Conservation (phyloP, 2,888 invertebrate genomes). For the Quadroppia sp. region DNA sequence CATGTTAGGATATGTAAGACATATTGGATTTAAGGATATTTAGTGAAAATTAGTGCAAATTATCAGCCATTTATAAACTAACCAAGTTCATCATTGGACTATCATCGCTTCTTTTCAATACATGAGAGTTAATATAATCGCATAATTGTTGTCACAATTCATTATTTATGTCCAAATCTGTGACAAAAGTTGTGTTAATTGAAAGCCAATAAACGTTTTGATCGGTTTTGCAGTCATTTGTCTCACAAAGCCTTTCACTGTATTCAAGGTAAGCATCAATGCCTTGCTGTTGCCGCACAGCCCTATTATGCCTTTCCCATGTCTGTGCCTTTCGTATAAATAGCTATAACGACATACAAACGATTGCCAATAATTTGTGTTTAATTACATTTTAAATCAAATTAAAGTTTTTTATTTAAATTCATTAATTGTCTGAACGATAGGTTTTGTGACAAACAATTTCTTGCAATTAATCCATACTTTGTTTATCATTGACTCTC, state of each 20-base stretch:
- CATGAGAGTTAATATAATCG: background rate
- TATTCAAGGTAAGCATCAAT: conserved; percentile 17
- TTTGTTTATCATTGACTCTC: background rate
- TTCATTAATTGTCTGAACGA: background rate
- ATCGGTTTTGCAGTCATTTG: background rate
- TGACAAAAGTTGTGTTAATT: background rate
- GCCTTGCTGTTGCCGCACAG: background rate
- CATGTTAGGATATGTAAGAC: background rate
- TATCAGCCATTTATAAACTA: conserved; percentile 28
- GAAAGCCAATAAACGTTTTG: background rate
- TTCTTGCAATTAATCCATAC: background rate
- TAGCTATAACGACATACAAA: too few relatives aligned
- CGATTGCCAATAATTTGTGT: too few relatives aligned
- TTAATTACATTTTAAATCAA: too few relatives aligned
- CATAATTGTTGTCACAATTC: background rate
- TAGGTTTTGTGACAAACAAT: background rate
- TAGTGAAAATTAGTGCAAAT: conserved; percentile 7
- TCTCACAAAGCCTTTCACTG: conserved; percentile 17
- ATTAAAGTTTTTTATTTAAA: too few relatives aligned
- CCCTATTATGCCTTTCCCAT: background rate
- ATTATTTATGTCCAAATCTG: background rate
- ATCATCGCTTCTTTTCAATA: background rate
- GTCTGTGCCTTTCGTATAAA: too few relatives aligned
- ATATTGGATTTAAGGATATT: conserved; percentile 29
- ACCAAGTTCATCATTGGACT: background rate